Base-by-base conservation (phyloP, 2,797 vertebrate genomes). In the Tragopan temminckii region DNA sequence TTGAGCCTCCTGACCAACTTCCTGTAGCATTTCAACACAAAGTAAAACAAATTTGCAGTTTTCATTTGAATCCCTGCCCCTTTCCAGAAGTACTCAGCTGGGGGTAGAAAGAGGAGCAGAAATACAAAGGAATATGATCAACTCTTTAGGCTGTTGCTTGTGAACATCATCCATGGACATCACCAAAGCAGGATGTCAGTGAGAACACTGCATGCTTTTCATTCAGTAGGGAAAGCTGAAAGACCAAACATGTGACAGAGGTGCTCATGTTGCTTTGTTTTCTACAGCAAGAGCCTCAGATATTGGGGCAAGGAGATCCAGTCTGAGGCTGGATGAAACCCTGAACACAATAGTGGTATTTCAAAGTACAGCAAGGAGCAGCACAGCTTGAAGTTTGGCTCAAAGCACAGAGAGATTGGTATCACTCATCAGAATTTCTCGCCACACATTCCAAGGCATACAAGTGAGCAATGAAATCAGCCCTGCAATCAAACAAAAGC, bases 331-430 rank as follows among this genome's bases (percentile, higher is more conserved):
- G 0, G 52, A 42, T 15, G 33, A 82, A 75, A 71, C 58, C 81
- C 36, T 45, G 72, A 42, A 20, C 27, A 9, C 12, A 17, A 11
- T 5, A 50, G 7, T 36, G 5, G 10, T 20, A 46, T 53, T 42
- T 50, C 63, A 36, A 35, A 31, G 46, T 21, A 7, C 38, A 13
- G 15, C 1, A 10, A 19, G 23, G n/a, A 69, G 27, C 0, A 3
- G 59, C 14, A 15, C 36, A 27, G 33, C 31, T 46, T 23, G 48
- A 74, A 66, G 68, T 3, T 9, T 63, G 36, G 18, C 12, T 48
- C 38, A n/a, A 48, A 42, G 53, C 1, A 1, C 1, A 0, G 7
- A 27, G 9, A 10, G 1, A 31, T 53, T 53, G 52, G 50, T 29
- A 20, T 11, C 1, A 0, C 17, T 52, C 69, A 3, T 5, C 7